Evolutionary conservation across 2,113 vertebrate species (phyloP), one percentile per base, ranked within the genome.

Genomic region (Semnornis frantzii): DNA sequence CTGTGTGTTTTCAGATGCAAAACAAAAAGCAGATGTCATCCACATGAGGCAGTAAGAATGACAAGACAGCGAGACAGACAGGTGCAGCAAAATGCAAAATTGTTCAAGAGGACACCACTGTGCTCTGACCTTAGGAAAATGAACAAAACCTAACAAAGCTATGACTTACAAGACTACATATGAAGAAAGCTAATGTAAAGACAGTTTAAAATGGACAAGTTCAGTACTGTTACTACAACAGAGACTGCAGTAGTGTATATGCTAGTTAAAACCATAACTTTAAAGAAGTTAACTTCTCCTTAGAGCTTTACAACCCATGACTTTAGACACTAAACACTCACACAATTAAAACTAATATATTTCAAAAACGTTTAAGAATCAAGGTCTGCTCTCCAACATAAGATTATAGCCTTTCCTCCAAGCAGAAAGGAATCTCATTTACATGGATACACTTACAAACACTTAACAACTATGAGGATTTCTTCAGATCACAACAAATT

Each of bases 1-100:
- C 37, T 93, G 75, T 55, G 50, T 73, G 58, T n/a, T 83, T 89
- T 78, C 58, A 93, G 62, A 83, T 37, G 46, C 90, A 77, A 93
- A 94, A 63, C 46, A 80, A 83, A 74, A 91, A 33, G 28, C 85
- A 95, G 85, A 85, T 83, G 82, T 74, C 52, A 90, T 21, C 80
- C 87, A 90, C 82, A 85, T 11, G 46, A 87, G 25, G 72, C 42
- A 82, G 50, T 42, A 69, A 69, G 58, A 86, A 75, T 16, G 70
- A 92, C 37, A 81, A 54, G 69, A 70, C 46, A 90, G n/a, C 34
- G 60, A 33, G 58, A 91, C 39, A 68, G 78, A 70, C 54, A 81
- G 70, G 86, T 21, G 8, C 59, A 79, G 50, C 44, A 71, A 83
- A 54, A 83, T 6, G 14, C 31, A 80, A 79, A 93, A 60, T 28